These are phyloP conservation scores for Hyalella azteca DNA, from an alignment of 2,888 invertebrate species.

Conservation along the genomic window DNA sequence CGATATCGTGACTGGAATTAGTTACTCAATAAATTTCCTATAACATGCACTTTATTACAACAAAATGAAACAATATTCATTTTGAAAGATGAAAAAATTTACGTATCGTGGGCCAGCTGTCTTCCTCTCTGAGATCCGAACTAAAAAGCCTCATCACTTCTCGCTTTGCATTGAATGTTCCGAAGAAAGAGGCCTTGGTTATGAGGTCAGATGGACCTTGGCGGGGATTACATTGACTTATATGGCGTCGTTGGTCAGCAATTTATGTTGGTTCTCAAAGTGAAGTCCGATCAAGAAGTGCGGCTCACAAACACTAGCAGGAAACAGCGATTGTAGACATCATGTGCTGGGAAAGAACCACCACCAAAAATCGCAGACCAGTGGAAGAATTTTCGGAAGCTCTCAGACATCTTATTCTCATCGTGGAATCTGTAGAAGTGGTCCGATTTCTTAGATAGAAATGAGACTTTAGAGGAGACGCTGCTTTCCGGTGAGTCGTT, in stretches of 20 bases:
- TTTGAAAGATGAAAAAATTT: slow-evolving; percentile 16
- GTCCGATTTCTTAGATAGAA: slow-evolving; percentile 15
- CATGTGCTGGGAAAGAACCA: slow-evolving; percentile 13
- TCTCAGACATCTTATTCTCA: slow-evolving; percentile 28
- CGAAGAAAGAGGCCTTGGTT: slow-evolving; percentile 25
- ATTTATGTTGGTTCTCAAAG: slow-evolving; percentile 36
- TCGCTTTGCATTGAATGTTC: slow-evolving; percentile 35
- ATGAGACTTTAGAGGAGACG: slow-evolving; percentile 28
- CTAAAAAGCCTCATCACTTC: slow-evolving; percentile 10
- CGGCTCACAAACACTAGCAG: slow-evolving; percentile 17
- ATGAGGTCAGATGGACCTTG: slow-evolving; percentile 35
- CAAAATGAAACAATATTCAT: slow-evolving; percentile 8
- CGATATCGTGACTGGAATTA: slow-evolving; percentile 36
- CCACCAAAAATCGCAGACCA: slow-evolving; percentile 9
- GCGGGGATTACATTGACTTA: slow-evolving; percentile 33
- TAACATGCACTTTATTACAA: slow-evolving; percentile 12
- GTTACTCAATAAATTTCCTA: slow-evolving; percentile 31
- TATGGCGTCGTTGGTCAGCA: slow-evolving; percentile 28
- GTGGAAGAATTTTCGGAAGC: slow-evolving; percentile 25
- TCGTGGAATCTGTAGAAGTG: slow-evolving; percentile 3
- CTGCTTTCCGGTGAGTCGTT: slow-evolving; percentile 18
- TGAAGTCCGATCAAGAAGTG: slow-evolving; percentile 28
- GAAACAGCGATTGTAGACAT: slow-evolving; percentile 34
- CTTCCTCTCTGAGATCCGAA: slow-evolving; percentile 17
- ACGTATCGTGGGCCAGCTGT: not conserved